Conservation (phyloP, 1,140 invertebrate species). For the Cephus cinctus region DNA sequence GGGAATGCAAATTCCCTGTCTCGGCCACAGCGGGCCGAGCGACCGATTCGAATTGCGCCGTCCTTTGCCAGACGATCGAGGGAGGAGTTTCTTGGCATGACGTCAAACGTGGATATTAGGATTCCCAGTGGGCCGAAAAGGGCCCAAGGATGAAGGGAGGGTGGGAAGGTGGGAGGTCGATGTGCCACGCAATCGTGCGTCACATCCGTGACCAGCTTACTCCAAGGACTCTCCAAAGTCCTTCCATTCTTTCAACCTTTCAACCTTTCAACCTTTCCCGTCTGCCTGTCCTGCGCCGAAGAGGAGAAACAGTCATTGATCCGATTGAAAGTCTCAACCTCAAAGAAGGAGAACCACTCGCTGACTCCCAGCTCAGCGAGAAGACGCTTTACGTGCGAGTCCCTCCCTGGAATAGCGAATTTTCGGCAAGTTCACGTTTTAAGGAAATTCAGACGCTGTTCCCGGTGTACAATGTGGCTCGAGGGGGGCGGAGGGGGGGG, state of each 20-base stretch:
- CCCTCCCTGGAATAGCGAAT: no score
- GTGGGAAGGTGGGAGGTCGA: not conserved
- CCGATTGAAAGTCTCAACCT: no score
- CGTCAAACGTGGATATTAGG: conserved; percentile 55
- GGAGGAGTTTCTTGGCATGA: conserved; percentile 52
- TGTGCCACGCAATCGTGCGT: not conserved
- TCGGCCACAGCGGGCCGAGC: conserved; percentile 7
- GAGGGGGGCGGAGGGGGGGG: conserved; percentile 19
- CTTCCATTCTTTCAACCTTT: not conserved
- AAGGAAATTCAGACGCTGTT: no score
- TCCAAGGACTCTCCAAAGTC: not conserved
- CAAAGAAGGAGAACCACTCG: no score
- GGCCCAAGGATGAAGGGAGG: not conserved
- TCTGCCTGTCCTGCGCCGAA: no score
- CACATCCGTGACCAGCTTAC: conserved; percentile 3
- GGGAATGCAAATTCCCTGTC: conserved; percentile 5
- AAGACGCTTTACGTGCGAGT: no score
- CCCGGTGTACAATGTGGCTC: no score
- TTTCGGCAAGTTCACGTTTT: no score
- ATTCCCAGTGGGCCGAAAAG: conserved; percentile 38
- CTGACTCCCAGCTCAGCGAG: no score
- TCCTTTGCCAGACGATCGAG: conserved; percentile 43
- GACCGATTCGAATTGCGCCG: conserved; percentile 8
- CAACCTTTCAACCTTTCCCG: no score
- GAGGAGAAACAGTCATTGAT: no score